Base-by-base conservation (phyloP, 2,797 vertebrate species). In the Tachyglossus aculeatus region DNA sequence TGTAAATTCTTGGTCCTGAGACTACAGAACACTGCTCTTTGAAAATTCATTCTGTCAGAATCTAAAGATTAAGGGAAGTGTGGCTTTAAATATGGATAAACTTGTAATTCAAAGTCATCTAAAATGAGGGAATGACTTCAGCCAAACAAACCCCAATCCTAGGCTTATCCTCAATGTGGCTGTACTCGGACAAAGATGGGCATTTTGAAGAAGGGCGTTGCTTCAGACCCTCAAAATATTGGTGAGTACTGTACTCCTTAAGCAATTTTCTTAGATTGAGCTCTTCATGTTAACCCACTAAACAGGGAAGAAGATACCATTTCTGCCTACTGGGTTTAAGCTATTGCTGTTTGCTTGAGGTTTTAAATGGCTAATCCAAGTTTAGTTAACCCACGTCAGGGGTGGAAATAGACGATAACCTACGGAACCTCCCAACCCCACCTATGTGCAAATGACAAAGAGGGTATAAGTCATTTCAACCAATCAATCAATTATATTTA, bases 21-120 rank as follows among this genome's bases (percentile, higher is more conserved):
- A 80, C 54, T 40, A 43, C 48, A 66, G 45, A 48, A 48, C 39
- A 77, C 16, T 64, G 64, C 64, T 48, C n/a, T 67, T 78, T 36
- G 56, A 43, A 45, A 63, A 2, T 36, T 54, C 65, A 33, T 48
- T 38, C 10, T 37, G 16, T 41, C 45, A 70, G 51, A 64, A 70
- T 75, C 47, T 59, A 57, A 71, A 79, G 52, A 58, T 51, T 40
- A 68, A 53, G 5, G 16, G 39, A 71, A 39, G 70, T 34, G 32
- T 27, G 63, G 43, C 29, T 36, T 36, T 50, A 73, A 22, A 29
- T 72, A n/a, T 48, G 71, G 43, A 51, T 34, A 56, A 27, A 48
- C 53, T 50, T 71, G 65, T 67, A 48, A 56, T 54, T 65, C 21
- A 48, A 70, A 45, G 37, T 55, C 39, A 76, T 31, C 37, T 33